phyloP scores from a whole-genome alignment of 1,140 invertebrate genomes.

The Procambarus clarkii region DNA sequence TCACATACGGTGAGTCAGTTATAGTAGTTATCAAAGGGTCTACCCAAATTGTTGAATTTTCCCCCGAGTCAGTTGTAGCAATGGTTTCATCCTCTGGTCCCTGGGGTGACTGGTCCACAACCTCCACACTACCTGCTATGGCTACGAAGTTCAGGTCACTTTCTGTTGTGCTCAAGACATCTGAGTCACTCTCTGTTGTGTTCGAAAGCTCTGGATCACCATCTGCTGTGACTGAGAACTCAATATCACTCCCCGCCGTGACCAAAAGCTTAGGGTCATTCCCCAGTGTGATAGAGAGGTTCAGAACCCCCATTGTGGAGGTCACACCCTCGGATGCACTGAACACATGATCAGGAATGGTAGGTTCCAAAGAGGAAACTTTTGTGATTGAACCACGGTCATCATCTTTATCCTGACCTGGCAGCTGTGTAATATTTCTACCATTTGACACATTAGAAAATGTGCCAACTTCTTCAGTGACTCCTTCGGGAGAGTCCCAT shows the following conservation, averaged over 20 bases:
- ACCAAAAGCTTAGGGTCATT: too few relatives aligned
- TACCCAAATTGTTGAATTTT: not conserved
- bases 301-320: too few relatives aligned
- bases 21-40: not conserved
- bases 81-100: not conserved
- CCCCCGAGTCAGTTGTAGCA: not conserved
- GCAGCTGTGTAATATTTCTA: not conserved
- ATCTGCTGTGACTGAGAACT: too few relatives aligned
- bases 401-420: not conserved
- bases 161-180: too few relatives aligned
- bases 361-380: not conserved
- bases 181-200: too few relatives aligned
- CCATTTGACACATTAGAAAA: not conserved
- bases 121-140: constrained; percentile 6
- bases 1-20: not conserved
- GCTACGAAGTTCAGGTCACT: not conserved
- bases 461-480: not conserved
- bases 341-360: not conserved
- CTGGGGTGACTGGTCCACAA: constrained; percentile 11
- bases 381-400: not conserved
- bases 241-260: too few relatives aligned
- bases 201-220: too few relatives aligned
- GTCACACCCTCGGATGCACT: not conserved
- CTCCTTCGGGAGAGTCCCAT: not conserved
- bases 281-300: too few relatives aligned